A percentile compares a stretch with the other conserved stretches of the same genome.
These are phyloP conservation scores for Leptinotarsa juncta DNA, from an alignment of 2,888 invertebrate species.

Conservation along the genomic window DNA sequence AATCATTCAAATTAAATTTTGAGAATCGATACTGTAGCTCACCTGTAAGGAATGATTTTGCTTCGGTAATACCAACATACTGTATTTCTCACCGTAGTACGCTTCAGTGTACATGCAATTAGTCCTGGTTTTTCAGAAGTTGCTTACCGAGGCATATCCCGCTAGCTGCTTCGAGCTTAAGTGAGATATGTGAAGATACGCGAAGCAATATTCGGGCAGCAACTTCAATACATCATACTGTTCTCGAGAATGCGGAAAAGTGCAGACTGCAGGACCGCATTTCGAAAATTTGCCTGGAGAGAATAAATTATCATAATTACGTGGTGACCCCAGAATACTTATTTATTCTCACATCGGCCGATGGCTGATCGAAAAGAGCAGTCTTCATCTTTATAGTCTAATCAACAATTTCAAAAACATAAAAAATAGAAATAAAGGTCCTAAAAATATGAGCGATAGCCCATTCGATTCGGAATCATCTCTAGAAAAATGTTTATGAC, in stretches of 20 bases:
- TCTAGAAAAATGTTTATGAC: no score
- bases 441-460: no score
- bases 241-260: slow-evolving; percentile 40
- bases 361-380: no score
- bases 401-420: no score
- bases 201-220: slow-evolving; percentile 32
- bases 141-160: slow-evolving; percentile 36
- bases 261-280: slow-evolving; percentile 25
- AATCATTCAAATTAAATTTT: not conserved
- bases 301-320: not conserved
- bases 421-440: no score
- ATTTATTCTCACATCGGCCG: no score
- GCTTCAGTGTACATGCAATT: slow-evolving; percentile 26
- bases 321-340: no score
- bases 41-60: not conserved
- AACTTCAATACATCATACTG: slow-evolving; percentile 31
- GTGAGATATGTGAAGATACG: slow-evolving; percentile 36
- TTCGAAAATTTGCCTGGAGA: not conserved
- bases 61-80: slow-evolving; percentile 2
- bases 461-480: no score
- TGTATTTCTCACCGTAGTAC: slow-evolving; percentile 3
- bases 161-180: slow-evolving; percentile 25
- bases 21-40: not conserved
- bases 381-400: no score
- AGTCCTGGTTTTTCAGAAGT: slow-evolving; percentile 36